phyloP scores from a whole-genome alignment of 2,113 vertebrate species.

The Ifrita kowaldi region DNA sequence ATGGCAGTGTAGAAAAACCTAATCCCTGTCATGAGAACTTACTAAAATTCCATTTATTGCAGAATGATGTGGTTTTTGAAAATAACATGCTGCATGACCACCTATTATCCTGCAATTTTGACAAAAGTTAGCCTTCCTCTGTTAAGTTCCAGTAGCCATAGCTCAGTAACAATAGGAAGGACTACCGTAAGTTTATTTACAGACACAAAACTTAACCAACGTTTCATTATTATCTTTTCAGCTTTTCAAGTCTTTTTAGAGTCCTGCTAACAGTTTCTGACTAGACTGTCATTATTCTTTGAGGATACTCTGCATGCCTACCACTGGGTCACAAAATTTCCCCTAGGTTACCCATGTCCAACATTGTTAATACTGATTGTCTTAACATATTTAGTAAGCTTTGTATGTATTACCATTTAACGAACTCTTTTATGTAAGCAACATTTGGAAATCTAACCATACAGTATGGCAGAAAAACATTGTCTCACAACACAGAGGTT shows the following conservation, averaged over 20 bases:
- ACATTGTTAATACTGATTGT: background rate
- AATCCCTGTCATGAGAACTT: background rate
- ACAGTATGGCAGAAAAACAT: background rate
- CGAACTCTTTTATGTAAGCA: background rate
- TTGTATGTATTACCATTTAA: background rate
- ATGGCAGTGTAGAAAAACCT: background rate
- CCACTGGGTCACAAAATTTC: background rate
- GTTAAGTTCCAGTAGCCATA: background rate
- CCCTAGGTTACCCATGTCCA: background rate
- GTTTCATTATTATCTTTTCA: background rate
- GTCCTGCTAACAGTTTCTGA: background rate
- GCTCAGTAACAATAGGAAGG: background rate
- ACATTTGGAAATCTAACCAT: background rate
- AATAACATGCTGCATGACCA: background rate
- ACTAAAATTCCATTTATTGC: background rate
- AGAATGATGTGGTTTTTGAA: background rate
- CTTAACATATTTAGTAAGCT: background rate
- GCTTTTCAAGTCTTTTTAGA: background rate
- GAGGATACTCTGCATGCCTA: background rate
- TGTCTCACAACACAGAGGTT: background rate
- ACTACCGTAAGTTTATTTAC: background rate
- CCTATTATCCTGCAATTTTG: background rate
- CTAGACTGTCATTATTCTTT: background rate
- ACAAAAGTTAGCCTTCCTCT: background rate
- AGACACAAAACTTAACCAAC: background rate